A percentile compares a stretch with the other conserved stretches of the same genome.
Conservation (phyloP, 2,888 invertebrate genomes). For the Molanna angustata region DNA sequence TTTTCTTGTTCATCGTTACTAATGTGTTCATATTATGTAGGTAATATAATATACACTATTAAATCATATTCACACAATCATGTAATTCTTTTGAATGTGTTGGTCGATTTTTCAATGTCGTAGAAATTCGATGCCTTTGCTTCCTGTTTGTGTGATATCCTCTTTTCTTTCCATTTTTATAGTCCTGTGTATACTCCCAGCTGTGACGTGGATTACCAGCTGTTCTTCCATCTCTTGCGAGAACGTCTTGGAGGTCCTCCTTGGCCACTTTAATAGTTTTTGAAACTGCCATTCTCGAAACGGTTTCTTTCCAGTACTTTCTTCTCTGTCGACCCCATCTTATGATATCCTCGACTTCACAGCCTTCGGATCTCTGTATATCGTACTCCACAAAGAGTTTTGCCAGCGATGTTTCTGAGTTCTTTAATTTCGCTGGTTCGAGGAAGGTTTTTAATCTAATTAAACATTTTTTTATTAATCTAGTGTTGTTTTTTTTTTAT, state of each 20-base stretch:
- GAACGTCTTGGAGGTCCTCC: neutral
- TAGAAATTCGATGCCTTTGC: no score
- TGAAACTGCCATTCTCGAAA: neutral
- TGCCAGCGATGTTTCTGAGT: neutral
- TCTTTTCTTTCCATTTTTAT: no score
- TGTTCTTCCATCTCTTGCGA: neutral
- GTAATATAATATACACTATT: no score
- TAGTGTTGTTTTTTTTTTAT: no score
- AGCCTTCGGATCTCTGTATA: neutral
- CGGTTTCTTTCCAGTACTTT: neutral
- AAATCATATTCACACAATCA: no score
- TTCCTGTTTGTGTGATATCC: no score
- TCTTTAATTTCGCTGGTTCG: neutral
- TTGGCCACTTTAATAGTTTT: neutral
- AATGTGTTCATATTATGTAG: no score
- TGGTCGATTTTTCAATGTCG: no score
- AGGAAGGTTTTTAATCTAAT: neutral
- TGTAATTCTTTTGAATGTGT: no score
- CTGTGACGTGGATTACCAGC: neutral
- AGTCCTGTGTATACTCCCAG: no score
- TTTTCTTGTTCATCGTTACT: no score
- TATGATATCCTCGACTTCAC: neutral
- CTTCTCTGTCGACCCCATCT: neutral
- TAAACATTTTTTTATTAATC: neutral
- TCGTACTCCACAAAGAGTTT: neutral